Conservation (phyloP, 2,888 invertebrate genomes). For the Zeuzera pyrina region DNA sequence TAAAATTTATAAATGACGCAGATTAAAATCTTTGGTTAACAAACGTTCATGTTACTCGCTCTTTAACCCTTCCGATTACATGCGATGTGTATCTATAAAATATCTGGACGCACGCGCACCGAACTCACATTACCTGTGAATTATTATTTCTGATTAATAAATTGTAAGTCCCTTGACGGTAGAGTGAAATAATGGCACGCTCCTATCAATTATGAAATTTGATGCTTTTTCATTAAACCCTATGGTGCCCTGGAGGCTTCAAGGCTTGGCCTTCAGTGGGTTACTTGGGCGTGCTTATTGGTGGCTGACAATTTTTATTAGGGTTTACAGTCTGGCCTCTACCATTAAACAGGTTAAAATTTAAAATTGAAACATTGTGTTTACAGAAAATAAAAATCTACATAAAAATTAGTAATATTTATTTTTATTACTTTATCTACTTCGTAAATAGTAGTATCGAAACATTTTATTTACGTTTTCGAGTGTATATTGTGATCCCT, state of each 20-base stretch:
- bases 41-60: slow-evolving; percentile 14
- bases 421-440: too few species aligned
- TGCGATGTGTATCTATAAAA: slow-evolving; percentile 37
- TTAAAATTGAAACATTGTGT: too few species aligned
- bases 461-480: too few species aligned
- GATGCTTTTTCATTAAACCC: slow-evolving; percentile 67
- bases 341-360: too few species aligned
- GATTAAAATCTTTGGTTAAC: too few species aligned
- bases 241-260: slow-evolving; percentile 39
- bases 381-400: too few species aligned
- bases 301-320: too few species aligned
- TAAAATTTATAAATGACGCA: neutral
- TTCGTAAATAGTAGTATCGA: too few species aligned
- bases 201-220: slow-evolving; percentile 64
- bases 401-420: too few species aligned
- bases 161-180: slow-evolving; percentile 53
- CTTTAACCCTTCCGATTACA: slow-evolving; percentile 43
- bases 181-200: slow-evolving; percentile 38
- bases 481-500: too few species aligned
- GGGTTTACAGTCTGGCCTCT: too few species aligned
- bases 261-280: slow-evolving; percentile 30
- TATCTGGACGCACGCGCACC: slow-evolving; percentile 9
- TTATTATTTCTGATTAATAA: slow-evolving; percentile 74
- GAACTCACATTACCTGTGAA: slow-evolving; percentile 60
- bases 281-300: slow-evolving; percentile 31